These are phyloP conservation scores for Neosilurus hyrtlii DNA, from an alignment of 2,797 vertebrate genomes.

Conservation along the genomic window DNA sequence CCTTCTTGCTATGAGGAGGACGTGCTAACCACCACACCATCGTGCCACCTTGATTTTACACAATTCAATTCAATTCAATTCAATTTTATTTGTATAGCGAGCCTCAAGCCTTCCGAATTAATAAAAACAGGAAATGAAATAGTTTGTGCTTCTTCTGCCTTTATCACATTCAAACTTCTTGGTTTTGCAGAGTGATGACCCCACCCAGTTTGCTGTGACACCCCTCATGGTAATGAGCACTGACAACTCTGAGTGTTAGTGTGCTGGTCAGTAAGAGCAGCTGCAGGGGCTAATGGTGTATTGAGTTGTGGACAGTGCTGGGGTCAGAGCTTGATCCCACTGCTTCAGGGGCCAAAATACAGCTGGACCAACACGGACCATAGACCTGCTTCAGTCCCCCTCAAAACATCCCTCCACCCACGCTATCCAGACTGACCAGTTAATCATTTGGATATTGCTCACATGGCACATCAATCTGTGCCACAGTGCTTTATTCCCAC, in stretches of 20 bases:
- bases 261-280: conserved; percentile 60
- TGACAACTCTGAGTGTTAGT: conserved; percentile 26
- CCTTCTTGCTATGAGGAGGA: too few species aligned
- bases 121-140: neutral
- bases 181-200: neutral
- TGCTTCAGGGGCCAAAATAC: conserved; percentile 49
- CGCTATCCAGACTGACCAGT: conserved; percentile 45
- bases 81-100: too few species aligned
- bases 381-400: conserved; percentile 20
- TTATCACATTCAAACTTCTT: conserved; percentile 1
- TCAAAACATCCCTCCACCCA: conserved; percentile 49
- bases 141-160: neutral
- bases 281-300: conserved; percentile 70
- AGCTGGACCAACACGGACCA: conserved; percentile 65
- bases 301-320: conserved; percentile 71
- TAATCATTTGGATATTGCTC: conserved; percentile 57
- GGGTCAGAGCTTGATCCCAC: conserved; percentile 64
- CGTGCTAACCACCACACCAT: too few species aligned
- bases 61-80: too few species aligned
- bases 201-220: neutral
- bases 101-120: neutral
- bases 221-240: conserved; percentile 18
- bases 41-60: too few species aligned
- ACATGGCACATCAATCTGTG: conserved; percentile 53
- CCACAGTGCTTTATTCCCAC: conserved; percentile 42